A percentile compares a stretch with the other conserved stretches of the same genome.
Evolutionary conservation across 2,888 invertebrate genomes (phyloP).

Genomic region (Nesidiocoris tenuis): DNA sequence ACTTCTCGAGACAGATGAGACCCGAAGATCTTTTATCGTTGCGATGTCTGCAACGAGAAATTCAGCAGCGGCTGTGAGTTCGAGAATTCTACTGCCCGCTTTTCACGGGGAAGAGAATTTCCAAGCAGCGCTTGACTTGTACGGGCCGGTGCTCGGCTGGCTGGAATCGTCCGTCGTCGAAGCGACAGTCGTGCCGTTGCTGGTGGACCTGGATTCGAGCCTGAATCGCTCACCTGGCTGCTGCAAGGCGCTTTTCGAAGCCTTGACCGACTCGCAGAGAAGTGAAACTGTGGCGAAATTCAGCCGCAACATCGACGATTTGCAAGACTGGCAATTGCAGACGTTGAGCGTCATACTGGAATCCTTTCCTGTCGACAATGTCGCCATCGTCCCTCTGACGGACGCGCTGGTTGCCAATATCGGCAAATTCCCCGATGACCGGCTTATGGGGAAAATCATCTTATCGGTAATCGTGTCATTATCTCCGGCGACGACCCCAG

Average conservation of each 20-base stretch:
- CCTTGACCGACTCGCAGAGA: conserved; percentile 8
- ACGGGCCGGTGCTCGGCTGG: conserved; percentile 1
- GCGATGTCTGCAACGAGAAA: conserved; percentile 24
- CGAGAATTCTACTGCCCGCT: conserved; percentile 6
- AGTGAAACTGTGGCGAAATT: not conserved
- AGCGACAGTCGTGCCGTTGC: conserved; percentile 2
- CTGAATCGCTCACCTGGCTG: not conserved
- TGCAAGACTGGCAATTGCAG: not conserved
- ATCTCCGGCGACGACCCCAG: conserved; percentile 1
- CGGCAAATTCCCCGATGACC: not conserved
- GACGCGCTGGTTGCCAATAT: conserved; percentile 1
- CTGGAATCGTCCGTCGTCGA: conserved; percentile 3
- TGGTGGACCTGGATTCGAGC: not conserved
- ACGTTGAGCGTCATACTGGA: conserved; percentile 9
- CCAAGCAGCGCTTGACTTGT: not conserved
- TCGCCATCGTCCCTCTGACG: not conserved
- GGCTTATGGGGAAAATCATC: conserved; percentile 28
- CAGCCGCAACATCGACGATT: not conserved
- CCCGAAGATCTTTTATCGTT: conserved; percentile 17
- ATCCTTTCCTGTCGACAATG: not conserved
- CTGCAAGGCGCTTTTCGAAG: conserved; percentile 12
- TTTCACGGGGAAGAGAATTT: not conserved
- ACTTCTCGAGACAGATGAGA: not conserved
- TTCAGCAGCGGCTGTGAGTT: conserved; percentile 11
- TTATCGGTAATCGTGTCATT: conserved; percentile 1